These are phyloP conservation scores for Hofmannophila pseudospretella DNA, from an alignment of 2,888 invertebrate species.

Conservation along the genomic window DNA sequence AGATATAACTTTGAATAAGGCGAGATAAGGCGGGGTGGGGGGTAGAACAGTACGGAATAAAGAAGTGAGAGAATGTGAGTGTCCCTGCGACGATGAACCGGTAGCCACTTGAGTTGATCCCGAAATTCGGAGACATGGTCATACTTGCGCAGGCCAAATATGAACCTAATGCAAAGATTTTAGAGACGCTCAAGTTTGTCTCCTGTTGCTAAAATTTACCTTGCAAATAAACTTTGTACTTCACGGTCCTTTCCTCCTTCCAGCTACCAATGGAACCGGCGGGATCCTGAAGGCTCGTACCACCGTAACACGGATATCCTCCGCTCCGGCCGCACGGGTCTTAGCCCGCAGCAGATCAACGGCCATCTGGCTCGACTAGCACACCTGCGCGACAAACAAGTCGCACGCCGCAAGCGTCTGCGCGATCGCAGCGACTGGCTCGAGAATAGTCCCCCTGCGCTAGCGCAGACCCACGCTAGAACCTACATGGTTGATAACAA, in stretches of 20 bases:
- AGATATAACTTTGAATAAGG: too few species aligned
- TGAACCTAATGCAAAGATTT: too few species aligned
- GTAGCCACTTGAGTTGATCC: too few species aligned
- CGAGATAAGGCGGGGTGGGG: too few species aligned
- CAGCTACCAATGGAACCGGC: slow-evolving; percentile 69
- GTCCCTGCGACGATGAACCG: too few species aligned
- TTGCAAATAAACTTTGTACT: too few species aligned
- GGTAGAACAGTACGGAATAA: too few species aligned
- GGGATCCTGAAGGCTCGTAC: slow-evolving; percentile 66
- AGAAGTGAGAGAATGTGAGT: too few species aligned
- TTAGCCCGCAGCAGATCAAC: slow-evolving; percentile 60
- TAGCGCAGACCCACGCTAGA: slow-evolving; percentile 66
- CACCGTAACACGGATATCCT: slow-evolving; percentile 60
- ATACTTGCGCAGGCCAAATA: too few species aligned
- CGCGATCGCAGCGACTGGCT: slow-evolving; percentile 55
- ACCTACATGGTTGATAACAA: slow-evolving; percentile 75
- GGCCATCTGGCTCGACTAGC: slow-evolving; percentile 54
- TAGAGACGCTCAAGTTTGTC: too few species aligned
- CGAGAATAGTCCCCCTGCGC: slow-evolving; percentile 39
- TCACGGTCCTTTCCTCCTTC: slow-evolving; percentile 19
- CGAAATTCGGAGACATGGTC: too few species aligned
- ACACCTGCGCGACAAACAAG: slow-evolving; percentile 61
- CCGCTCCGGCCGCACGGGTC: slow-evolving; percentile 57
- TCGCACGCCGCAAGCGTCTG: slow-evolving; percentile 48
- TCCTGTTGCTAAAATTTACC: too few species aligned